phyloP scores from a whole-genome alignment of 2,113 vertebrate genomes.

The Oryzias melastigma region DNA sequence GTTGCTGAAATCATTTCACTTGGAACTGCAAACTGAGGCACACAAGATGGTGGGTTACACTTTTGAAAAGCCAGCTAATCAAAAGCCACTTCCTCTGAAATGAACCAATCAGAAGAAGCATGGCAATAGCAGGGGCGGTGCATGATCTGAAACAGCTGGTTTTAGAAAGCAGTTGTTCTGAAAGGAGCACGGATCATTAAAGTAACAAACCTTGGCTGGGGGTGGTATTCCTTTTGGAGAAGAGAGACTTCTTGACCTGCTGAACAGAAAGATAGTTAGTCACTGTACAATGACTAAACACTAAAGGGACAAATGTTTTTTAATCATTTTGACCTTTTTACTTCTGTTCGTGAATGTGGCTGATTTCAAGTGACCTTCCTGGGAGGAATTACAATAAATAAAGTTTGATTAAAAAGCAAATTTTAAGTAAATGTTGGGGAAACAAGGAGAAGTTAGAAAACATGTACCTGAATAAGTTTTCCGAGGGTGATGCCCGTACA shows the following conservation, averaged over 20 bases:
- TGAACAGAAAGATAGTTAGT: not conserved
- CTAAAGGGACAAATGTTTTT: not conserved
- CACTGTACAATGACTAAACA: not conserved
- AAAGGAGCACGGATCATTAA: too few relatives aligned
- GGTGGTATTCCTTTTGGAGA: not conserved
- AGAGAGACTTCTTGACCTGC: constrained; percentile 25
- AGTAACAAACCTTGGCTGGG: constrained; percentile 34
- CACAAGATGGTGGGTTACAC: too few relatives aligned
- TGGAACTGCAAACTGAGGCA: too few relatives aligned
- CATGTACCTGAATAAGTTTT: constrained; percentile 61
- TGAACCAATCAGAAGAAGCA: too few relatives aligned
- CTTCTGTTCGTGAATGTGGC: not conserved
- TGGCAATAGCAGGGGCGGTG: too few relatives aligned
- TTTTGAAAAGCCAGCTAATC: too few relatives aligned
- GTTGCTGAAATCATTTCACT: too few relatives aligned
- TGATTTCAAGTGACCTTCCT: constrained; percentile 46
- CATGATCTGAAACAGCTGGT: too few relatives aligned
- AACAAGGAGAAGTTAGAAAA: not conserved
- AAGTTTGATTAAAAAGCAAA: not conserved
- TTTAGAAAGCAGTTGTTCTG: too few relatives aligned
- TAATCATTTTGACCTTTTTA: not conserved
- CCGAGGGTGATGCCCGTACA: constrained; percentile 39
- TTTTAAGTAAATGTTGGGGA: too few relatives aligned
- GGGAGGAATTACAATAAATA: not conserved
- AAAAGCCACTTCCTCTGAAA: too few relatives aligned